Base-by-base conservation (phyloP, 2,113 vertebrate species). In the Ascaphus truei region DNA sequence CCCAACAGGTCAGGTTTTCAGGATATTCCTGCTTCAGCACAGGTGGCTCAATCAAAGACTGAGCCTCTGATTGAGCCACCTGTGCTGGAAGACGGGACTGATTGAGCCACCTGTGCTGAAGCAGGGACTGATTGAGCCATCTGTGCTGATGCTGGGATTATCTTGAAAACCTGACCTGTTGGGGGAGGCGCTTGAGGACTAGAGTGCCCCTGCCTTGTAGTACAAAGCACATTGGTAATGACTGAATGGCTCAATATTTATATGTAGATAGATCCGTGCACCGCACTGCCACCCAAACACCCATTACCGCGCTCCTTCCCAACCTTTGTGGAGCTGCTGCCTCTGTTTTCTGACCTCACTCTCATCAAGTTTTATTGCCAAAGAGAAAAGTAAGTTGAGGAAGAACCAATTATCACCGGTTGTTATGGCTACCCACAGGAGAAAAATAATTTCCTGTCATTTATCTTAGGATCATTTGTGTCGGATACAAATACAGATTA, bases 371-470 rank as follows among this genome's bases (percentile, higher is more conserved):
- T 74, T 76, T 7, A 27, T 73, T 65, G 72, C n/a, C n/a, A 51
- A 74, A 47, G 60, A 74, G 55, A 81, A 58, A 43, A 80, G 74
- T 69, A 81, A 77, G 75, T 72, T 76, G 78, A 81, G 76, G 71
- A 47, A 77, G 79, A 73, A 80, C 73, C 58, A 56, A 73, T 62
- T 77, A 75, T 81, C 81, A 73, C 79, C 77, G 80, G 86, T 88
- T 78, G 86, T 84, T 82, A 89, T 88, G 86, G 87, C 84, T 85
- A 90, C 85, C 20, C 36, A 74, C 75, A 73, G 80, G 72, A 75
- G 78, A 77, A 82, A 84, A 79, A 79, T 84, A 84, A 90, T 90
- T 90, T 90, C 88, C 88, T 88, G 87, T 68, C 77, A 83, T 85
- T 85, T 83, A 82, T 88, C 87, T 85, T 72, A 82, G 76, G 68